Base-by-base conservation (phyloP, 2,113 vertebrate species). In the Poecilia latipinna region DNA sequence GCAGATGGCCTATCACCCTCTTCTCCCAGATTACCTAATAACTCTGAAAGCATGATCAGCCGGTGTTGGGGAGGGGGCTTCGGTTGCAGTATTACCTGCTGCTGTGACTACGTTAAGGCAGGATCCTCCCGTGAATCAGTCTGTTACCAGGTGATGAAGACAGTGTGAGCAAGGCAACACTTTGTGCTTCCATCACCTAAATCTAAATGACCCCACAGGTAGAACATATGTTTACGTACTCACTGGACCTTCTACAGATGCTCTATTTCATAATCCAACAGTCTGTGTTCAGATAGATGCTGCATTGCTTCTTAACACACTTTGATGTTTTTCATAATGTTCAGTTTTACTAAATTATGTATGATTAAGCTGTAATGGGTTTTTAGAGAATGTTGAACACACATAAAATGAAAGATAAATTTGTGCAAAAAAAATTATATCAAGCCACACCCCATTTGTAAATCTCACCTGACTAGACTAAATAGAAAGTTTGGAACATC, bases 151-250 rank as follows among this genome's bases (percentile, higher is more conserved):
- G 93, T 90, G 86, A 92, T 39, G 4, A 79, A 78, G 64, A 42
- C 75, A 68, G 82, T 1, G 51, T 7, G 68, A 74, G 70, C 22
- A 42, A 82, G 77, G 72, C 76, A 35, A 65, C 76, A 17, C 78
- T 76, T 65, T 44, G 44, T 69, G 68, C 62, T 61, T 60, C 65
- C 69, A 33, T 63, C 74, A 60, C 70, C 77, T 77, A 70, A 78
- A 77, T 85, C 79, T 86, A 87, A 90, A 90, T 88, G 82, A 89
- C 85, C 88, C 65, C 78, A 88, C 77, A 74, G 86, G 78, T 76
- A 83, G 82, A 85, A 83, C 75, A 84, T 84, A 75, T 86, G 88
- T 92, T 92, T 89, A 90, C 87, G 90, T 88, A 84, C 90, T 85
- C 80, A 44, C 15, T 82, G 87, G 86, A 91, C 82, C 80, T 83